Conservation (phyloP, 1,140 invertebrate genomes). For the Adelges cooleyi region DNA sequence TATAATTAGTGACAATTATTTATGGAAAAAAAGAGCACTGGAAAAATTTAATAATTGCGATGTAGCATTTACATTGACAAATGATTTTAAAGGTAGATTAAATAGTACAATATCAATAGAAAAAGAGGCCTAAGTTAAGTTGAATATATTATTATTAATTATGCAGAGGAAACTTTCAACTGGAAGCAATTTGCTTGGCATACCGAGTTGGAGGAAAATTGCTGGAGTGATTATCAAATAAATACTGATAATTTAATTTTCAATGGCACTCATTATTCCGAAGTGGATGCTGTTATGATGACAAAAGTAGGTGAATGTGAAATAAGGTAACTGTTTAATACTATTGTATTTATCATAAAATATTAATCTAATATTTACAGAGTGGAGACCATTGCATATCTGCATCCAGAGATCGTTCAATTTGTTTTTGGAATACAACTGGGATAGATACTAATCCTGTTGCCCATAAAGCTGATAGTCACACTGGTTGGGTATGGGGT, state of each 20-base stretch:
- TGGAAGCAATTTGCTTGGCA: slow-evolving; percentile 8
- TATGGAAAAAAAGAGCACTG: neutral
- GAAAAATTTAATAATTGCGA: neutral
- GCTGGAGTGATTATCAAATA: slow-evolving; percentile 7
- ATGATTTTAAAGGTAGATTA: neutral
- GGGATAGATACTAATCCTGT: neutral
- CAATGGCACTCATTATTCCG: neutral
- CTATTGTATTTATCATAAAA: neutral
- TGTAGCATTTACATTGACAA: neutral
- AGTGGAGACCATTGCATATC: neutral
- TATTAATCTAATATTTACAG: neutral
- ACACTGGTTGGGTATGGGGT: slow-evolving; percentile 12
- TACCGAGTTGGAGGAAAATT: neutral
- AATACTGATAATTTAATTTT: slow-evolving; percentile 2
- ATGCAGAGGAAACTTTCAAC: slow-evolving; percentile 14
- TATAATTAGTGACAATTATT: neutral
- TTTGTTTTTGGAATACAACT: neutral
- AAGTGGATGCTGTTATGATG: slow-evolving; percentile 13
- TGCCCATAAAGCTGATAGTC: neutral
- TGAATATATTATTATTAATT: no score
- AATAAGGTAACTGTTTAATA: neutral
- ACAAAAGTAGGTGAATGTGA: neutral
- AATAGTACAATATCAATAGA: no score
- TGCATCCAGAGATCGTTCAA: slow-evolving; percentile 16
- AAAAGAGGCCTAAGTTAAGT: no score